Conservation (phyloP, 2,113 vertebrate genomes). For the Coptodon rendalli region DNA sequence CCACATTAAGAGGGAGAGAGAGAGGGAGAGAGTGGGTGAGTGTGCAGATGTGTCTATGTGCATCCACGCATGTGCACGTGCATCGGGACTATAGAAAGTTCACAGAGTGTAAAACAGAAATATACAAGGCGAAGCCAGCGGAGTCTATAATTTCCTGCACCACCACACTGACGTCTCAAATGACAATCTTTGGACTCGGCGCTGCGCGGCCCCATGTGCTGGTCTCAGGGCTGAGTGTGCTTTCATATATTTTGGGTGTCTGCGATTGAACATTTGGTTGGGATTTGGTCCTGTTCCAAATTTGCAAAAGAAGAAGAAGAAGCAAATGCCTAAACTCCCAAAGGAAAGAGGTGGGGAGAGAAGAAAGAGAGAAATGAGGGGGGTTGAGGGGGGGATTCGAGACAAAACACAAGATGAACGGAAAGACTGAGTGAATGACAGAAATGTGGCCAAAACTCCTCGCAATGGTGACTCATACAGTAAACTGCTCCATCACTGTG, state of each 20-base stretch:
- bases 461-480: neutral
- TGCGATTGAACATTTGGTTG: constrained; percentile 50
- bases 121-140: constrained; percentile 34
- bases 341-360: constrained; percentile 30
- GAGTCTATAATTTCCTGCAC: constrained; percentile 63
- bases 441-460: neutral
- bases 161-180: constrained; percentile 48
- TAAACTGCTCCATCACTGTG: neutral
- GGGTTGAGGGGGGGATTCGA: neutral
- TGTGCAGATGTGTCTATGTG: neutral
- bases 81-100: constrained; percentile 57
- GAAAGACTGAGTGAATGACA: constrained; percentile 48
- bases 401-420: constrained; percentile 60
- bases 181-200: constrained; percentile 21
- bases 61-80: constrained; percentile 34
- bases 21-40: neutral
- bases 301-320: constrained; percentile 24
- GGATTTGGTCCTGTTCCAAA: constrained; percentile 50
- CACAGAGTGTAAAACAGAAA: constrained; percentile 58
- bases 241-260: constrained; percentile 85
- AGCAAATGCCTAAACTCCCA: constrained; percentile 54
- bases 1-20: constrained; percentile 21
- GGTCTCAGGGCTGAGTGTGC: constrained; percentile 80
- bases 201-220: constrained; percentile 38
- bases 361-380: constrained; percentile 2